These are phyloP conservation scores for Lithophane socia DNA, from an alignment of 2,888 invertebrate genomes.

Conservation along the genomic window DNA sequence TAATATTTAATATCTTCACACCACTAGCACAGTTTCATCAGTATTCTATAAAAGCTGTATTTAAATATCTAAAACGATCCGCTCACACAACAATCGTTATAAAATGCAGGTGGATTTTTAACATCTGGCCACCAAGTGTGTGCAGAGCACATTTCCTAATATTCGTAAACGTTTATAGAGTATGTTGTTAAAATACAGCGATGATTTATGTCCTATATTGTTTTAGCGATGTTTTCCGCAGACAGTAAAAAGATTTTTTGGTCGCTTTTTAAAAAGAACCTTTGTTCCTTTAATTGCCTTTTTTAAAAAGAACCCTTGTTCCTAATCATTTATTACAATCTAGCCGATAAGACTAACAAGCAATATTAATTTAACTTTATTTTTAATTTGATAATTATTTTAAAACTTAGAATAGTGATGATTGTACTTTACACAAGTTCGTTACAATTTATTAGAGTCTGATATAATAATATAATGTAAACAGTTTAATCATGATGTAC, in stretches of 20 bases:
- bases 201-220: background rate
- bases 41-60: conserved; percentile 6
- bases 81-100: conserved; percentile 16
- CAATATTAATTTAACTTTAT: background rate
- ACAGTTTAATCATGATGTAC: too few relatives aligned
- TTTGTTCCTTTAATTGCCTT: background rate
- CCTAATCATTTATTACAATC: background rate
- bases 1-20: background rate
- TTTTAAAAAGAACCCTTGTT: background rate
- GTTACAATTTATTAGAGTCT: too few relatives aligned
- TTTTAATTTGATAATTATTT: background rate
- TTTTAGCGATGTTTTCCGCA: background rate
- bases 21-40: background rate
- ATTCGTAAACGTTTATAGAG: conserved; percentile 11
- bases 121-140: conserved; percentile 38
- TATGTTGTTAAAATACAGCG: background rate
- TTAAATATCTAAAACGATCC: background rate
- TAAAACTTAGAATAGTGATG: too few relatives aligned
- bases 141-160: conserved; percentile 2
- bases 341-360: background rate
- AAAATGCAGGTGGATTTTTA: conserved; percentile 16
- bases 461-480: too few relatives aligned
- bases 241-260: background rate
- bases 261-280: too few relatives aligned
- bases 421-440: too few relatives aligned